Percentiles rank a stretch among this genome's conserved stretches.
These are phyloP conservation scores for Chaetogeoica ovagalla DNA, from an alignment of 2,888 invertebrate genomes.

Conservation along the genomic window DNA sequence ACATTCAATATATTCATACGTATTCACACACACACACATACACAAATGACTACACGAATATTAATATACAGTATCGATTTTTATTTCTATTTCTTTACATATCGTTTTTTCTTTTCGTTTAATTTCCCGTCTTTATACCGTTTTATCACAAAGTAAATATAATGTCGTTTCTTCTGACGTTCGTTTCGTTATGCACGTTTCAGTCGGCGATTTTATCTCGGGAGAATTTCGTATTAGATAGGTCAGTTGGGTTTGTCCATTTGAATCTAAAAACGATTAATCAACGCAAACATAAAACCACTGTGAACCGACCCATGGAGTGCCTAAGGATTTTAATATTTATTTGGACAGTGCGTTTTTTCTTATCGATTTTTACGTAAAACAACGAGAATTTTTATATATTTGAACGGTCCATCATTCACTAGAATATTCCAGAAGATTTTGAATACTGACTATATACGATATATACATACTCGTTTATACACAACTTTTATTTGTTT, in stretches of 20 bases:
- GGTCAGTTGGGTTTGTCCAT: conserved; percentile 5
- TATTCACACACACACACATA: no score
- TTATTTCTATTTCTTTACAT: no score
- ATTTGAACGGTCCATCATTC: not conserved
- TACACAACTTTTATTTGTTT: not conserved
- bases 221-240: not conserved
- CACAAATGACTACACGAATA: no score
- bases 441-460: not conserved
- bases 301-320: not conserved
- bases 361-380: not conserved
- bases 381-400: conserved; percentile 27
- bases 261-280: conserved; percentile 31
- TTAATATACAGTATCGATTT: no score
- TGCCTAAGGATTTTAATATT: not conserved
- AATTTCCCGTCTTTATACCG: no score
- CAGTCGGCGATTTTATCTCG: not conserved
- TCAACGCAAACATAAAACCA: not conserved
- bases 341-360: not conserved
- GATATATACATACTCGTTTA: no score
- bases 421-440: not conserved
- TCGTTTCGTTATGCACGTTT: not conserved
- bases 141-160: not conserved
- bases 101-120: no score
- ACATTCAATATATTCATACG: no score
- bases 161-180: not conserved